Conservation (phyloP, 2,113 vertebrate genomes). For the Pseudorectes ferrugineus region DNA sequence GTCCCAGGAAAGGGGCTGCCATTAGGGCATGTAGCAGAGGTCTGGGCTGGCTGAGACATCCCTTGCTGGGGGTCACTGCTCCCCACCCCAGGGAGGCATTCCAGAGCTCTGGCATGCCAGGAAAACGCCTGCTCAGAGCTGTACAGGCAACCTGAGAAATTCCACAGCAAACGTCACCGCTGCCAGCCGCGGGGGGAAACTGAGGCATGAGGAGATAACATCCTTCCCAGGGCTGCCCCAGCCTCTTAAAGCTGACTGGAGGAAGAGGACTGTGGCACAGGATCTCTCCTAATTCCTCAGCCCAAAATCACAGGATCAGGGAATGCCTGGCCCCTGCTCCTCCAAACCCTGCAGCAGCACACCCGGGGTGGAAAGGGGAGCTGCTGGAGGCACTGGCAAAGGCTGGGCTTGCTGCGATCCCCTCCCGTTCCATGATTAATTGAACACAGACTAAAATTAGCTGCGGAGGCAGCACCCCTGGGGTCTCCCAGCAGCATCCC, state of each 20-base stretch:
- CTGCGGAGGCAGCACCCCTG: background rate
- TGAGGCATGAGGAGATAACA: background rate
- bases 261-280: background rate
- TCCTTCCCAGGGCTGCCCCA: background rate
- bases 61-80: background rate
- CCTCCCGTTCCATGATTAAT: background rate
- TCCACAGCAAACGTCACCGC: background rate
- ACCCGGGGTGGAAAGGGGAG: background rate
- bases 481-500: conserved; percentile 26
- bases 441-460: conserved; percentile 23
- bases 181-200: background rate
- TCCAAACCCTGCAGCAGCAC: background rate
- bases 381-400: background rate
- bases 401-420: background rate
- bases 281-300: background rate
- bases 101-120: background rate
- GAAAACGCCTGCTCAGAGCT: background rate
- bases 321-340: background rate
- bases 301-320: background rate
- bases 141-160: background rate
- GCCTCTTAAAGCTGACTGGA: background rate
- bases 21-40: accelerated
- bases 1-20: background rate
- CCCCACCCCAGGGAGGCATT: background rate
- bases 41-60: background rate